Conservation (phyloP, 2,113 vertebrate genomes). For the Eretmochelys imbricata region DNA sequence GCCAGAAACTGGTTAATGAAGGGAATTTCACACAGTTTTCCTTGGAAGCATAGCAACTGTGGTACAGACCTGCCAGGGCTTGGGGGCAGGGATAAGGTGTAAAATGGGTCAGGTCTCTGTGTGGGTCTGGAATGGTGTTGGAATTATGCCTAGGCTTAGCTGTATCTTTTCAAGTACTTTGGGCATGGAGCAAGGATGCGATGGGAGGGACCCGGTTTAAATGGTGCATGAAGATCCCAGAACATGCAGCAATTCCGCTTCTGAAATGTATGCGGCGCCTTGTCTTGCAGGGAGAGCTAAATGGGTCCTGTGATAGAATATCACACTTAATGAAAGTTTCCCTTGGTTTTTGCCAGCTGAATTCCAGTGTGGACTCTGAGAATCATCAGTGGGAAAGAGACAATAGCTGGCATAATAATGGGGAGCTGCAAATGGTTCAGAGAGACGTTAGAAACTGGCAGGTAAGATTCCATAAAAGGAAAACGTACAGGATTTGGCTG, state of each 20-base stretch:
- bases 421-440: background rate
- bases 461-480: background rate
- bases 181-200: background rate
- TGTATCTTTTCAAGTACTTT: background rate
- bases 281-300: background rate
- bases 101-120: background rate
- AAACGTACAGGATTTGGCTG: background rate
- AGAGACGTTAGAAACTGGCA: background rate
- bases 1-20: background rate
- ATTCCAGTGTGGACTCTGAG: background rate
- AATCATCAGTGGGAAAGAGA: background rate
- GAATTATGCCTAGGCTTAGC: background rate
- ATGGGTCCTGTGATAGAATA: background rate
- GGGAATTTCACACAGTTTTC: background rate
- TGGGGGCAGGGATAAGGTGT: background rate
- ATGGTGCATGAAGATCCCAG: background rate
- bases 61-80: background rate
- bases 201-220: background rate
- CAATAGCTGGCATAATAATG: background rate
- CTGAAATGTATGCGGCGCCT: background rate
- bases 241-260: background rate
- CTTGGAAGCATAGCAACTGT: background rate
- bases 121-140: background rate
- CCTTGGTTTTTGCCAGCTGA: background rate
- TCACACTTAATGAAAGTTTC: background rate